Conservation (phyloP, 2,888 invertebrate genomes). For the Halictus ligatus region DNA sequence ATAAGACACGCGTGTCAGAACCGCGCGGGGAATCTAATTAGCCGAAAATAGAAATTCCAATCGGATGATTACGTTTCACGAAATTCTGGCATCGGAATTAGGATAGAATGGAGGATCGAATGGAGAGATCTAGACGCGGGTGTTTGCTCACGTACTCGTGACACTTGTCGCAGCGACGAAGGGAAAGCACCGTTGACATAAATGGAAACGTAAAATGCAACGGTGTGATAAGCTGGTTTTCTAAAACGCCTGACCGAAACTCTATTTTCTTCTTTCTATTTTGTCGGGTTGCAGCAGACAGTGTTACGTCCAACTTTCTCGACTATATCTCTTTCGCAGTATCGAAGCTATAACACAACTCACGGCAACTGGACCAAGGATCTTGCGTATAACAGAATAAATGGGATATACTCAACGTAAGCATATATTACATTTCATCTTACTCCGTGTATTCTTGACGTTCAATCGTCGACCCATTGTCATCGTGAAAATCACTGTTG, state of each 20-base stretch:
- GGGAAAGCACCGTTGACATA: constrained; percentile 35
- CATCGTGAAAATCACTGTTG: not conserved
- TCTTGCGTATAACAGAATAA: not conserved
- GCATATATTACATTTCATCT: not conserved
- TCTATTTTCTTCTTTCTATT: not conserved
- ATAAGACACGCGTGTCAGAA: not conserved
- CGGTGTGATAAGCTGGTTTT: constrained; percentile 23
- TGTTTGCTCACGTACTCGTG: constrained; percentile 33
- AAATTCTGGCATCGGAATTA: not conserved
- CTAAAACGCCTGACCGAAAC: constrained; percentile 4
- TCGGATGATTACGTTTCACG: not conserved
- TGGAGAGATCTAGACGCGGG: not conserved
- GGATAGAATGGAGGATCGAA: not conserved
- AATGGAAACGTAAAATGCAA: constrained; percentile 38
- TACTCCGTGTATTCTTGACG: not conserved
- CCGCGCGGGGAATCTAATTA: not conserved
- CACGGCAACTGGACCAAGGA: no score
- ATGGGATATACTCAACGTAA: no score
- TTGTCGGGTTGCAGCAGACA: not conserved
- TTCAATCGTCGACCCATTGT: not conserved
- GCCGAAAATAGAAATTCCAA: not conserved
- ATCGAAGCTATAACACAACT: not conserved
- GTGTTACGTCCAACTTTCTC: not conserved
- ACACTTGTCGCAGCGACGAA: constrained; percentile 21
- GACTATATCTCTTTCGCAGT: not conserved